Conservation (phyloP, 2,888 invertebrate species). For the Cantharis flavilabris region DNA sequence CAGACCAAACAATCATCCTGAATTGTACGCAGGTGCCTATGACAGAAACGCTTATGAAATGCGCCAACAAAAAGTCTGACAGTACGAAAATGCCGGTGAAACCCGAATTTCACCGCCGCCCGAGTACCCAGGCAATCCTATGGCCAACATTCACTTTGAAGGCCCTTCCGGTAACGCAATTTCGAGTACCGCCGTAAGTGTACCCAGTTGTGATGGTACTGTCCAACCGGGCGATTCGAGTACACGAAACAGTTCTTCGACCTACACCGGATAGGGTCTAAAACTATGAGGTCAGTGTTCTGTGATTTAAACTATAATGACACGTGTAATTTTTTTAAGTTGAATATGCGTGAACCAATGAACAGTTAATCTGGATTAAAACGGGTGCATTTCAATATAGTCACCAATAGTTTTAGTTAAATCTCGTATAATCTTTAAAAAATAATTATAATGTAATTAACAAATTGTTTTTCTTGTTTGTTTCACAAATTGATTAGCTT, state of each 20-base stretch:
- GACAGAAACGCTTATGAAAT: conserved; percentile 72
- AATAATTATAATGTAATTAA: conserved; percentile 26
- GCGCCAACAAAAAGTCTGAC: conserved; percentile 72
- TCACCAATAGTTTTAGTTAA: conserved; percentile 45
- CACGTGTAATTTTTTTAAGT: conserved; percentile 39
- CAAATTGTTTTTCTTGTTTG: conserved; percentile 21
- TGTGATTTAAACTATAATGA: conserved; percentile 44
- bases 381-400: conserved; percentile 51
- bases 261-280: conserved; percentile 22
- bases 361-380: conserved; percentile 39
- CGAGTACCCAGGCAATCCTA: conserved; percentile 54
- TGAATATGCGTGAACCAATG: conserved; percentile 42
- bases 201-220: conserved; percentile 22
- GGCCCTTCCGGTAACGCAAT: conserved; percentile 34
- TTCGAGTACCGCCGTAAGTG: conserved; percentile 17
- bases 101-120: conserved; percentile 53
- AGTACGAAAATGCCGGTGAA: conserved; percentile 47
- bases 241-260: conserved; percentile 24
- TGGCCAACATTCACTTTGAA: conserved; percentile 46
- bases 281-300: conserved; percentile 41
- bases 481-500: conserved; percentile 44
- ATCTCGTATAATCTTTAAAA: conserved; percentile 23
- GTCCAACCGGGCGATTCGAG: conserved; percentile 14
- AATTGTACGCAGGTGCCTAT: conserved; percentile 76
- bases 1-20: conserved; percentile 59